These are phyloP conservation scores for Circaetus gallicus DNA, from an alignment of 2,113 vertebrate genomes.

Conservation along the genomic window DNA sequence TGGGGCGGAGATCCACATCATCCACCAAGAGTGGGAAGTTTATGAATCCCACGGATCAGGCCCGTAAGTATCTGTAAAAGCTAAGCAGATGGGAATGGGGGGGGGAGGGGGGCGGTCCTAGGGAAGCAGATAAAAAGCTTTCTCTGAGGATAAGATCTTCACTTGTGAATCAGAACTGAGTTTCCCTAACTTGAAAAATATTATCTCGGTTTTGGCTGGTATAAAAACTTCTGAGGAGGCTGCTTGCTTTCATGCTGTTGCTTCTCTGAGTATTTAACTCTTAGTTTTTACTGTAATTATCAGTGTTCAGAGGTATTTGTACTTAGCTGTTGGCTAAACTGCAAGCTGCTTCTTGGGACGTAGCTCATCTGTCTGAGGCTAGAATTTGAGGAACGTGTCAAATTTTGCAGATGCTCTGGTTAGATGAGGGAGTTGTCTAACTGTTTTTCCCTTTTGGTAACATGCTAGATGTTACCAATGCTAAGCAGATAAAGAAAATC, in stretches of 20 bases:
- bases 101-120: fast-evolving
- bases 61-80: conserved; percentile 80
- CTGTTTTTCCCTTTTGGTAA: background rate
- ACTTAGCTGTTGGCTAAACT: background rate
- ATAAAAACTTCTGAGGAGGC: background rate
- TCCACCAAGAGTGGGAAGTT: conserved; percentile 99
- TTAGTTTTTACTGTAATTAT: background rate
- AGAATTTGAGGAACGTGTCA: background rate
- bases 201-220: background rate
- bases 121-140: background rate
- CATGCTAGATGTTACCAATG: background rate
- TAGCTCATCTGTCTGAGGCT: background rate
- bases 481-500: background rate
- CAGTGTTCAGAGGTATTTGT: background rate
- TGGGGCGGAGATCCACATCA: conserved; percentile 96
- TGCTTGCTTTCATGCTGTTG: background rate
- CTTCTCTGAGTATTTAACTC: background rate
- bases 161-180: background rate
- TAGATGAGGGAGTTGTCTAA: background rate
- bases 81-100: background rate
- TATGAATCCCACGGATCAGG: conserved; percentile 99
- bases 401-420: background rate
- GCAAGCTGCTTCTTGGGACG: background rate
- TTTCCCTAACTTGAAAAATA: background rate
- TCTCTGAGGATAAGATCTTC: background rate